These are phyloP conservation scores for Hipposideros armiger DNA, from an alignment of 2,113 vertebrate genomes.

Conservation along the genomic window DNA sequence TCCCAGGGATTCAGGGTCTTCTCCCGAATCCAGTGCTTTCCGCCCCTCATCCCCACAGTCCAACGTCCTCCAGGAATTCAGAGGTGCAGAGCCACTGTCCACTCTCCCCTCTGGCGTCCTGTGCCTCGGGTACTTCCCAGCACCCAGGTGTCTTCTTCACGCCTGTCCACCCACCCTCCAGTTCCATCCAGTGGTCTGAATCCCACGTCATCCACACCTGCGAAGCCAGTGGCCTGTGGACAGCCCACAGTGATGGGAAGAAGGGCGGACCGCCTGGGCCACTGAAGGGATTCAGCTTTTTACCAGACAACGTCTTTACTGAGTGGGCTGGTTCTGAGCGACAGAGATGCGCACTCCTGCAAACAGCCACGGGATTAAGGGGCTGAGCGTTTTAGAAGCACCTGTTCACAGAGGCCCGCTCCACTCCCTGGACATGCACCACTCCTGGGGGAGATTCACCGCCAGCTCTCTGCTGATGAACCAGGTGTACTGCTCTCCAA, in stretches of 20 bases:
- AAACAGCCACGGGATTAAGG: not conserved
- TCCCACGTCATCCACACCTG: not conserved
- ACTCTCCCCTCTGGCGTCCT: not conserved
- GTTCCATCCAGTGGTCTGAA: not conserved
- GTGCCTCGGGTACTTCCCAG: fast-evolving
- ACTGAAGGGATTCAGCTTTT: not conserved
- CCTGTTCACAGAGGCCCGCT: not conserved
- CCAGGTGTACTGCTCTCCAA: fast-evolving
- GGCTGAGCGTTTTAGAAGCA: not conserved
- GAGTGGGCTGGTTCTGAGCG: not conserved
- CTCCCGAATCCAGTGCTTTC: no score
- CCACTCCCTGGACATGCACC: fast-evolving
- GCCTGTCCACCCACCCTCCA: fast-evolving
- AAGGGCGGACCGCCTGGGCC: not conserved
- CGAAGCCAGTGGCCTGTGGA: not conserved
- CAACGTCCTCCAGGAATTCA: not conserved
- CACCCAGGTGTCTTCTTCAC: not conserved
- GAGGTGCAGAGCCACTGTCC: fast-evolving
- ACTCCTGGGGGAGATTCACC: fast-evolving
- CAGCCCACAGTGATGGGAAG: not conserved
- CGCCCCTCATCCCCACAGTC: no score
- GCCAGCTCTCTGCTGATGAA: not conserved
- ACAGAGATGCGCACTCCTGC: not conserved
- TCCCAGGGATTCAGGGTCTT: fast-evolving
- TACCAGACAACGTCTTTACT: fast-evolving